Evolutionary conservation across 2,888 invertebrate genomes (phyloP).

Genomic region (Hylaea fasciaria): DNA sequence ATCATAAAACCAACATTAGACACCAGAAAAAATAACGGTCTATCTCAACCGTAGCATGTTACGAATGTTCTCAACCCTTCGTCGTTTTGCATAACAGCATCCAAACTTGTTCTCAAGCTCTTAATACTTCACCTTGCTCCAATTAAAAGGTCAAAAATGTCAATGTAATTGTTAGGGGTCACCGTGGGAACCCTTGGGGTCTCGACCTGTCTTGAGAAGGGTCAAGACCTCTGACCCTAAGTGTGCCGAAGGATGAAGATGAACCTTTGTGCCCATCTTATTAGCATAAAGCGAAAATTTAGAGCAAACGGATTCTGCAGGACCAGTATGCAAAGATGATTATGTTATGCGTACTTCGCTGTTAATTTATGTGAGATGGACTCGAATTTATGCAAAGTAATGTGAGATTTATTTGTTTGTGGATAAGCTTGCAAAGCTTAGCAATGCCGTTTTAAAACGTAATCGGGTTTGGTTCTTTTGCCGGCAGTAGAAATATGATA

Average conservation of each 20-base stretch:
- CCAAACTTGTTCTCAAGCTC: conserved; percentile 9
- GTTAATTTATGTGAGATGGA: conserved; percentile 31
- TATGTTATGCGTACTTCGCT: conserved; percentile 36
- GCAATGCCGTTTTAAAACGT: too few species aligned
- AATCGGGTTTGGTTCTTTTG: too few species aligned
- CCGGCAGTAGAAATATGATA: too few species aligned
- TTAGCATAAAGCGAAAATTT: conserved; percentile 72
- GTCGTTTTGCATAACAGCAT: conserved; percentile 8
- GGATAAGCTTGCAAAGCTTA: not conserved
- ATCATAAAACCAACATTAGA: too few species aligned
- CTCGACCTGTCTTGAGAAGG: conserved; percentile 62
- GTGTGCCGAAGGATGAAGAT: conserved; percentile 54
- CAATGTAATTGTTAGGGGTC: conserved; percentile 48
- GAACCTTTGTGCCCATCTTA: conserved; percentile 47
- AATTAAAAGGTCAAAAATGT: conserved; percentile 33
- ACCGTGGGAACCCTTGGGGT: conserved; percentile 76
- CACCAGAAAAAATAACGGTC: too few species aligned
- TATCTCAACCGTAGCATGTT: not conserved
- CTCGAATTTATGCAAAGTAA: conserved; percentile 15
- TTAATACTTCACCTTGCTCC: conserved; percentile 40
- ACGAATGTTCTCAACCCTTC: not conserved
- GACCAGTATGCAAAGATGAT: conserved; percentile 28
- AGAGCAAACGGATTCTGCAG: conserved; percentile 38
- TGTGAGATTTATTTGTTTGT: conserved; percentile 10
- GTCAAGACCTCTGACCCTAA: conserved; percentile 79